A percentile compares a stretch with the other conserved stretches of the same genome.
These are phyloP conservation scores for Cettia cetti DNA, from an alignment of 2,113 vertebrate genomes.

Conservation along the genomic window DNA sequence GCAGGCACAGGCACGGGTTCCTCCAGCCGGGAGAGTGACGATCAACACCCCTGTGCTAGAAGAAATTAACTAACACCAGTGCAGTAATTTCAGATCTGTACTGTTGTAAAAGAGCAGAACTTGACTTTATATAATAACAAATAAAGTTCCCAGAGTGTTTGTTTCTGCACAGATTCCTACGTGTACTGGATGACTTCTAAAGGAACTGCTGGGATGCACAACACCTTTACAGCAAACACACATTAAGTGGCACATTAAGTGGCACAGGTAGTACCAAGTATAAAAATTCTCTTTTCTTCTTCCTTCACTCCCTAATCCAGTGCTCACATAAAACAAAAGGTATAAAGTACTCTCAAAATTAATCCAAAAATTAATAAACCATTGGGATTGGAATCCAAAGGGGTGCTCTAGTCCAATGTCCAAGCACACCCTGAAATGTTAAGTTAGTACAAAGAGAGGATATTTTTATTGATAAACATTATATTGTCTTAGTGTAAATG, in stretches of 20 bases:
- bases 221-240: background rate
- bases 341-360: background rate
- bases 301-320: background rate
- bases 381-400: background rate
- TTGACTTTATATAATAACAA: background rate
- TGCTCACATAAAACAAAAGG: background rate
- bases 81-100: background rate
- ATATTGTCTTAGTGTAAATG: conserved; percentile 42
- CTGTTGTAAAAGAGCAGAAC: background rate
- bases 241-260: too few species aligned
- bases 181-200: fast-evolving
- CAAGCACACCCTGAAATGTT: conserved; percentile 8
- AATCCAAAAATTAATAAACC: background rate
- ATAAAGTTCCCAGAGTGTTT: background rate
- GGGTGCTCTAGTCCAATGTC: background rate
- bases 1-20: background rate
- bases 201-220: background rate
- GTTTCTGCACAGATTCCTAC: background rate
- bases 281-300: background rate
- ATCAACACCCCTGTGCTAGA: background rate
- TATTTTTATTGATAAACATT: conserved; percentile 45
- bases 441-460: conserved; percentile 46
- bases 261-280: background rate
- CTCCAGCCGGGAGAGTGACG: background rate
- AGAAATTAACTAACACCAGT: background rate